Percentiles rank a stretch among this genome's conserved stretches.
Conservation (phyloP, 2,113 vertebrate genomes). For the Mastomys coucha region DNA sequence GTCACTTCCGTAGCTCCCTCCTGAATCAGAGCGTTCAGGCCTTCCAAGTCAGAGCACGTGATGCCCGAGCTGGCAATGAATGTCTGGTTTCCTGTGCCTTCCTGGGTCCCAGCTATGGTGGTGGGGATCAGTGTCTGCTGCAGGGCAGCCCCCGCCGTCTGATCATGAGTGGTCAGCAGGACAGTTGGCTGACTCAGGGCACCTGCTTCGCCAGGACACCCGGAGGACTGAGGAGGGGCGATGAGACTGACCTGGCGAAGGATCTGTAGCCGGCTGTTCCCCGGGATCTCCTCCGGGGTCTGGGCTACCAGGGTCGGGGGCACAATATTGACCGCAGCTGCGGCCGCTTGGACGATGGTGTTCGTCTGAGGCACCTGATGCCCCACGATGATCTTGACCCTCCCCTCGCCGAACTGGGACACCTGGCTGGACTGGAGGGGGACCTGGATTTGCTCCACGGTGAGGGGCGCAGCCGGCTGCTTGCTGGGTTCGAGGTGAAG, state of each 20-base stretch:
- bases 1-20: slow-evolving; percentile 94
- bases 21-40: slow-evolving; percentile 95
- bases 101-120: slow-evolving; percentile 81
- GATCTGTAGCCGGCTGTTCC: slow-evolving; percentile 89
- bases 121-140: slow-evolving; percentile 90
- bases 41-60: slow-evolving; percentile 94
- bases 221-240: slow-evolving; percentile 85
- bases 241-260: slow-evolving; percentile 95
- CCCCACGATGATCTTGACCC: slow-evolving; percentile 94
- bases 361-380: slow-evolving; percentile 88
- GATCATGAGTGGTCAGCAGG: slow-evolving; percentile 87
- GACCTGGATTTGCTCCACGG: slow-evolving; percentile 84
- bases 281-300: slow-evolving; percentile 84
- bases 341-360: slow-evolving; percentile 83
- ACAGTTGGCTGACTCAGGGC: slow-evolving; percentile 87
- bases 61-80: slow-evolving; percentile 91
- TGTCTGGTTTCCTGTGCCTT: slow-evolving; percentile 83
- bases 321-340: slow-evolving; percentile 83
- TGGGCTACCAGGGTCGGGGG: slow-evolving; percentile 88
- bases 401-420: slow-evolving; percentile 87
- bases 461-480: slow-evolving; percentile 72
- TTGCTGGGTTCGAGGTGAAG: slow-evolving; percentile 81
- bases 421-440: slow-evolving; percentile 83
- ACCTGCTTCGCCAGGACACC: slow-evolving; percentile 83
- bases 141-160: slow-evolving; percentile 78